Conservation (phyloP, 2,797 vertebrate genomes). For the Gallinago nigripennis region DNA sequence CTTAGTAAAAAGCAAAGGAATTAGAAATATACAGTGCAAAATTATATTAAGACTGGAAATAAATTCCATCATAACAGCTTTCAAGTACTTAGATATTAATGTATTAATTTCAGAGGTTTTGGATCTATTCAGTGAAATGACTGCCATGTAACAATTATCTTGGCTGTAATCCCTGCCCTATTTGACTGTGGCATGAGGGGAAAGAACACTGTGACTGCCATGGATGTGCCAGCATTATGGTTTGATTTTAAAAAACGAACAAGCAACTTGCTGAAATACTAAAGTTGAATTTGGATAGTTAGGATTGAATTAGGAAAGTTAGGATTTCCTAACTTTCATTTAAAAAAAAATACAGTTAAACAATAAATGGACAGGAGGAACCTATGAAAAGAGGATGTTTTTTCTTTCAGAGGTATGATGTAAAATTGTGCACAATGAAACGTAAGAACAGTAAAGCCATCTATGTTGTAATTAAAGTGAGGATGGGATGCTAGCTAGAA, state of each 20-base stretch:
- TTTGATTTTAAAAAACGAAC: neutral
- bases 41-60: neutral
- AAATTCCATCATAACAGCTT: neutral
- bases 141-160: neutral
- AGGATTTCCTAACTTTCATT: neutral
- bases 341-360: neutral
- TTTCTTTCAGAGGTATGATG: neutral
- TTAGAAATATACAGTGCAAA: neutral
- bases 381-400: neutral
- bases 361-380: neutral
- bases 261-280: neutral
- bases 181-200: neutral
- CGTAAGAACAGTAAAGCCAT: neutral
- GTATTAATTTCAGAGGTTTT: neutral
- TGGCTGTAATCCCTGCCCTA: neutral
- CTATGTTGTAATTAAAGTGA: neutral
- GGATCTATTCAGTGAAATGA: neutral
- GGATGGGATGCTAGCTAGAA: neutral
- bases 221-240: neutral
- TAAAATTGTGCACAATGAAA: neutral
- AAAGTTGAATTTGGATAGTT: neutral
- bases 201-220: neutral
- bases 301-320: no score
- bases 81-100: neutral
- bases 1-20: neutral